These are phyloP conservation scores for Tychaedon coryphoeus DNA, from an alignment of 2,113 vertebrate genomes.

Conservation along the genomic window DNA sequence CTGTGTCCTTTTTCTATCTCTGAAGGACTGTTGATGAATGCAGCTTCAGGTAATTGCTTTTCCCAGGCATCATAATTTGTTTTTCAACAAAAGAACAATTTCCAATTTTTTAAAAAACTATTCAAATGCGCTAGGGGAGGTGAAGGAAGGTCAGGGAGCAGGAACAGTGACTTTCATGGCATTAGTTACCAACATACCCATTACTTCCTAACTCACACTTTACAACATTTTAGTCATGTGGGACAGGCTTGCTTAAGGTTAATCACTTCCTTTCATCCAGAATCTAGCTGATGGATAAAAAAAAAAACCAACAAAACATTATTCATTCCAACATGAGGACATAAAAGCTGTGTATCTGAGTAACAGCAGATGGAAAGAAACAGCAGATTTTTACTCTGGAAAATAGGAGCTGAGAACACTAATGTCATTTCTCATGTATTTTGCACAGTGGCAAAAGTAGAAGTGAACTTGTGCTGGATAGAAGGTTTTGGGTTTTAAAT, in stretches of 20 bases:
- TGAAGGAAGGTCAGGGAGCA: neutral
- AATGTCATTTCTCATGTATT: neutral
- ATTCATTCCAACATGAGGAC: neutral
- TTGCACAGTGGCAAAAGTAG: neutral
- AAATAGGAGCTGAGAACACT: neutral
- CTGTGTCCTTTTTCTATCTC: neutral
- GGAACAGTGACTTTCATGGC: neutral
- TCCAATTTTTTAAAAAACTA: neutral
- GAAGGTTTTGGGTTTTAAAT: neutral
- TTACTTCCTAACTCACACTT: neutral
- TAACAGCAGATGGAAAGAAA: constrained; percentile 40
- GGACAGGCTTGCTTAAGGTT: neutral
- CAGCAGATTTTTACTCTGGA: neutral
- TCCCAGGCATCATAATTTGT: neutral
- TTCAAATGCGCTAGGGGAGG: neutral
- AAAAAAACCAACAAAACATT: neutral
- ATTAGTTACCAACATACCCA: neutral
- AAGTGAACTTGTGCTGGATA: neutral
- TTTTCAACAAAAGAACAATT: neutral
- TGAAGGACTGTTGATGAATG: neutral
- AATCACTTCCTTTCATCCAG: neutral
- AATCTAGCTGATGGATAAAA: neutral
- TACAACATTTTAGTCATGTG: neutral
- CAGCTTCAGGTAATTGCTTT: neutral
- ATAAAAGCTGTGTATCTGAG: neutral